These are phyloP conservation scores for Donacobius atricapilla DNA, from an alignment of 2,113 vertebrate species.

Conservation along the genomic window DNA sequence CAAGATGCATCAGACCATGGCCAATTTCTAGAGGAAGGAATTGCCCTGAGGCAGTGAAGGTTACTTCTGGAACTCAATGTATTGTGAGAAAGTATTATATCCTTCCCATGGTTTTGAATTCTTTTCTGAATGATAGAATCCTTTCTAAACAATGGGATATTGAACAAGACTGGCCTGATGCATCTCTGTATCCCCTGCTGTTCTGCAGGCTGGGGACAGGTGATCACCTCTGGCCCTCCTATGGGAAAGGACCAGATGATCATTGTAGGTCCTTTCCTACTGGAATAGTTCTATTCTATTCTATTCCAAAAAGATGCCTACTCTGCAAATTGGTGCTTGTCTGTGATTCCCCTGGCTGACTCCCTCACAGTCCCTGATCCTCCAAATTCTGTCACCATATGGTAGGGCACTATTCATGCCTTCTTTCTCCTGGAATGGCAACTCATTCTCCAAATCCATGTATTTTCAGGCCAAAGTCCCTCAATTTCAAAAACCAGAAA, in stretches of 20 bases:
- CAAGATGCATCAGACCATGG: rapidly evolving
- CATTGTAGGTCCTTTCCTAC: not conserved
- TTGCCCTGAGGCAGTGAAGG: not conserved
- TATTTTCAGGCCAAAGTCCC: not conserved
- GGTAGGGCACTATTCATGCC: not conserved
- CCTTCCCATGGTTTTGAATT: not conserved
- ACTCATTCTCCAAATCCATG: not conserved
- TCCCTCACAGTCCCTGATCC: not conserved
- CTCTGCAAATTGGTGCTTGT: not conserved
- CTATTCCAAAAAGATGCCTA: not conserved
- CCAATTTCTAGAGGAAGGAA: not conserved
- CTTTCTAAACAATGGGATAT: not conserved
- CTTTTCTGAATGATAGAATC: not conserved
- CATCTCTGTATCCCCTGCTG: not conserved
- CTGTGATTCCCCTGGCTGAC: rapidly evolving
- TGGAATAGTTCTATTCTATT: not conserved
- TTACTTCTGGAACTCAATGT: not conserved
- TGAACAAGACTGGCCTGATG: not conserved
- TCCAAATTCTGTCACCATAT: not conserved
- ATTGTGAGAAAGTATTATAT: not conserved
- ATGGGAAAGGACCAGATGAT: not conserved
- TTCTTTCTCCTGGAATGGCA: not conserved
- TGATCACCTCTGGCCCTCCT: not conserved
- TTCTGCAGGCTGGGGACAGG: rapidly evolving
- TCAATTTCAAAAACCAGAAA: not conserved